A percentile compares a stretch with the other conserved stretches of the same genome.
Evolutionary conservation across 2,797 vertebrate genomes (phyloP).

Genomic region (Tamandua tetradactyla): DNA sequence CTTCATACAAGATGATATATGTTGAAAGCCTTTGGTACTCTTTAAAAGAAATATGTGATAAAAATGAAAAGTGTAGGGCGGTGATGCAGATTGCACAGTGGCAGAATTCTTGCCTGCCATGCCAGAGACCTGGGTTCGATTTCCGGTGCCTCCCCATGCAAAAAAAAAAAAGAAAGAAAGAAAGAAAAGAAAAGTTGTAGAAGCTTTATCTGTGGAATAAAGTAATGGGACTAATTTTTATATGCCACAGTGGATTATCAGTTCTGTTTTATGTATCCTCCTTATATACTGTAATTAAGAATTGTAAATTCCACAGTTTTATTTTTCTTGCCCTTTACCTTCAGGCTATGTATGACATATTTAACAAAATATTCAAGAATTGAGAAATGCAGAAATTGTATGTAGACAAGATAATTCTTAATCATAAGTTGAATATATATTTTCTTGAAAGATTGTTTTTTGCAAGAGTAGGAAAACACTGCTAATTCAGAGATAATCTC

Average conservation of each 20-base stretch:
- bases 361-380: slow-evolving; percentile 37
- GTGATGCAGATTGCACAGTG: no score
- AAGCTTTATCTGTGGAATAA: background rate
- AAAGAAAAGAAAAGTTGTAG: slow-evolving; percentile 34
- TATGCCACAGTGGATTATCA: background rate
- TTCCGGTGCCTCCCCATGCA: no score
- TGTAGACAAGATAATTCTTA: background rate
- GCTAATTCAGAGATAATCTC: background rate
- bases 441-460: slow-evolving; percentile 16
- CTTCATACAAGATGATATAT: background rate
- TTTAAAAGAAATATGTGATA: background rate
- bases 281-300: slow-evolving; percentile 3
- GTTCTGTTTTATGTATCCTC: background rate
- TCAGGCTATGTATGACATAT: background rate
- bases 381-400: background rate
- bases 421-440: background rate
- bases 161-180: no score
- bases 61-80: no score
- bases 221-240: background rate
- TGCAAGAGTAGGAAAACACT: background rate
- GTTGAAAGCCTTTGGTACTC: slow-evolving; percentile 6
- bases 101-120: no score
- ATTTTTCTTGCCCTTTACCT: background rate
- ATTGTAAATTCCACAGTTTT: background rate
- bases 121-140: no score